Percentiles rank a stretch among this genome's conserved stretches.
phyloP scores from a whole-genome alignment of 2,888 invertebrate genomes.

The Chironomus tentans region DNA sequence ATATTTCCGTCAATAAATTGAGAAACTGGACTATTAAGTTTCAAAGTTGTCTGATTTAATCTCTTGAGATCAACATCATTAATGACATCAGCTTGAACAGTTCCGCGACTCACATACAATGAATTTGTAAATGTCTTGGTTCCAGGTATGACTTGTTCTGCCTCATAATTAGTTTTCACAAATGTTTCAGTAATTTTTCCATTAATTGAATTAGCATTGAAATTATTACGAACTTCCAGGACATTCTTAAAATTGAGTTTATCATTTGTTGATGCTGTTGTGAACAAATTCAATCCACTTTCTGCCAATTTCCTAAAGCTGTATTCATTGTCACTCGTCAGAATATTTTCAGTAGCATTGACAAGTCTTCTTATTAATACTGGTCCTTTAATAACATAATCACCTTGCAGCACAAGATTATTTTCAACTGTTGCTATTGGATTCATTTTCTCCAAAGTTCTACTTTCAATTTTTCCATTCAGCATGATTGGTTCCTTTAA shows the following conservation, averaged over 20 bases:
- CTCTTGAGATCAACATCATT: conserved; percentile 43
- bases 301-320: not conserved
- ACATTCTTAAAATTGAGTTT: not conserved
- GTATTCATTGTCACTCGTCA: conserved; percentile 30
- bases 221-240: conserved; percentile 34
- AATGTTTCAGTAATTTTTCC: conserved; percentile 40
- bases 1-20: conserved; percentile 41
- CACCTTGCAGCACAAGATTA: conserved; percentile 40
- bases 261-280: not conserved
- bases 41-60: conserved; percentile 41
- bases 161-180: conserved; percentile 39
- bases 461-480: conserved; percentile 42
- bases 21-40: conserved; percentile 37
- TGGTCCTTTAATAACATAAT: conserved; percentile 42
- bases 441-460: conserved; percentile 40
- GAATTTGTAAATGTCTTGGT: conserved; percentile 42
- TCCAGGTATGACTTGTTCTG: conserved; percentile 43
- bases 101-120: conserved; percentile 40
- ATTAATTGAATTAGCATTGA: conserved; percentile 43
- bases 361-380: conserved; percentile 43
- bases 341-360: conserved; percentile 32
- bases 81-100: conserved; percentile 39
- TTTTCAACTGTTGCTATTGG: conserved; percentile 43
- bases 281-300: not conserved
- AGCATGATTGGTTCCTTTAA: conserved; percentile 42